Evolutionary conservation across 2,797 vertebrate genomes (phyloP), one percentile per base, ranked within the genome.

Genomic region (Oceanodroma leucorhoa): DNA sequence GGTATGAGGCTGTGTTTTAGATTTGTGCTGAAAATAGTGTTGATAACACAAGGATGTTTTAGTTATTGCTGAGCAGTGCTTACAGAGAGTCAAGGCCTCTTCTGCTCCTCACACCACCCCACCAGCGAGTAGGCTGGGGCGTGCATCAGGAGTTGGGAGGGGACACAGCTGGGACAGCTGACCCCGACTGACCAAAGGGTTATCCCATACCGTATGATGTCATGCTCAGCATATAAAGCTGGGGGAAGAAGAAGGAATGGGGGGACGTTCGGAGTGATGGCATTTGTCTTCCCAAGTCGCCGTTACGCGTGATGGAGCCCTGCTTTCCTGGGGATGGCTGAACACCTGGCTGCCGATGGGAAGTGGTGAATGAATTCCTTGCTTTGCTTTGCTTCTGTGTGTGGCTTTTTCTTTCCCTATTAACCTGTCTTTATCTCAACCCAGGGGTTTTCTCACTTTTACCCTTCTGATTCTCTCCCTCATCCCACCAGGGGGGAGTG

Each of bases 241-340:
- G 55, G n/a, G 32, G 9, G 55, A 57, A 24, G n/a, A 57, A 57
- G 55, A 10, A 34, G 22, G 11, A 54, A 32, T 14, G 4, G 6
- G 22, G 55, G 22, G 14, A 57, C 4, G 3, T 55, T n/a, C 0
- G 4, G 30, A 55, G 8, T 34, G 6, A 57, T 24, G 14, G 22
- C 3, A 0, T 34, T 34, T 34, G 55, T 24, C n/a, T 34, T 34
- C n/a, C n/a, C 55, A 57, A 57, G n/a, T 34, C 7, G 34, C 14
- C 2, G 1, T 24, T 34, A 57, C 6, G 0, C 2, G 0, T 57
- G 22, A 57, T 24, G 55, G 22, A 24, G n/a, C 55, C 55, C 55
- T 57, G 55, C 55, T 57, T 24, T 57, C n/a, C 55, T 58, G 55
- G 22, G 6, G 55, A 36, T 24, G n/a, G n/a, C n/a, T 34, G n/a